Evolutionary conservation across 2,888 invertebrate genomes (phyloP).

Genomic region (Pelosia muscerda): DNA sequence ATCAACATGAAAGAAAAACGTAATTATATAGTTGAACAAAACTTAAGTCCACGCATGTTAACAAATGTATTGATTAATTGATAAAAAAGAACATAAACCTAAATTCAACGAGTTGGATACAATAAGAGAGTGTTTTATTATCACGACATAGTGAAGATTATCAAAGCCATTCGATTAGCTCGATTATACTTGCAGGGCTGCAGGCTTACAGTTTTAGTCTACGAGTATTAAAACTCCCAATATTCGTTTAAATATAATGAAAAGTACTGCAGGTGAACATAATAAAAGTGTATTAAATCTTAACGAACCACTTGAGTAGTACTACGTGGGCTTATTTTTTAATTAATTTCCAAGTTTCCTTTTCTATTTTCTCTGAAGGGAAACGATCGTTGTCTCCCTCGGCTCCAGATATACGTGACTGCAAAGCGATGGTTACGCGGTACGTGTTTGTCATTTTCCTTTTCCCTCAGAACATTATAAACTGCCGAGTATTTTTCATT

Average conservation of each 20-base stretch:
- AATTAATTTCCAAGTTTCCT: constrained; percentile 32
- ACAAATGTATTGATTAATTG: no score
- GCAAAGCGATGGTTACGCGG: no score
- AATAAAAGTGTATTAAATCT: not conserved
- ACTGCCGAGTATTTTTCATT: constrained; percentile 4
- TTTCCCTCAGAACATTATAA: constrained; percentile 15
- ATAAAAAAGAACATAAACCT: no score
- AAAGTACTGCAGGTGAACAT: not conserved
- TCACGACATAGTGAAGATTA: no score
- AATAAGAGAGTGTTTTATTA: no score
- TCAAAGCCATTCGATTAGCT: no score
- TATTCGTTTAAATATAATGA: no score
- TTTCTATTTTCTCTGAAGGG: constrained; percentile 11
- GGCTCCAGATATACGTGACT: not conserved
- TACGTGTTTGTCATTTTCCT: constrained; percentile 13
- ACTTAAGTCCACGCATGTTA: no score
- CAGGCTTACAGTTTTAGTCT: no score
- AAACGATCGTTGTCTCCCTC: constrained; percentile 9
- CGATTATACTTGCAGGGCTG: no score
- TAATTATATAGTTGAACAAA: not conserved
- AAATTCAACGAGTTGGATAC: no score
- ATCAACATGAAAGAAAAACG: not conserved
- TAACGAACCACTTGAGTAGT: constrained; percentile 19
- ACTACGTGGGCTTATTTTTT: constrained; percentile 26
- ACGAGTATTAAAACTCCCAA: no score